Conservation (phyloP, 2,113 vertebrate species). For the Myotis davidii region DNA sequence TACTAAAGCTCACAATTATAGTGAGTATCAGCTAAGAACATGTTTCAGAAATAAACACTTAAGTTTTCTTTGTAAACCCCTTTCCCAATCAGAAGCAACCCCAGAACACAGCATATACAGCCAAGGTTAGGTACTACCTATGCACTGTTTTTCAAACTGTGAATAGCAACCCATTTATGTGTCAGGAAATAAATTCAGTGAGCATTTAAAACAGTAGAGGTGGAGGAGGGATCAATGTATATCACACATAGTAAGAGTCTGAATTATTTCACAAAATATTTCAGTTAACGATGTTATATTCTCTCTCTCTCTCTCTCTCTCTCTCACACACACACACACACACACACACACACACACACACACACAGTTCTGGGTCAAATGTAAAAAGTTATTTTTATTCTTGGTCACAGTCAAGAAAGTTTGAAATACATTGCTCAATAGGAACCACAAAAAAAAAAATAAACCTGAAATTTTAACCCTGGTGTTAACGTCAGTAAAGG, state of each 20-base stretch:
- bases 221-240: neutral
- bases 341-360: neutral
- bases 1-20: slow-evolving; percentile 60
- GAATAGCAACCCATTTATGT: neutral
- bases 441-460: slow-evolving; percentile 50
- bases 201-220: neutral
- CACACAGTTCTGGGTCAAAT: neutral
- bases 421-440: slow-evolving; percentile 30
- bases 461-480: slow-evolving; percentile 67
- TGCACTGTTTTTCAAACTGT: slow-evolving; percentile 5
- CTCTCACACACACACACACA: neutral
- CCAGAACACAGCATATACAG: neutral
- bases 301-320: neutral
- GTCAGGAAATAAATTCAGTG: neutral
- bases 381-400: slow-evolving; percentile 54
- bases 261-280: slow-evolving; percentile 36
- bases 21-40: slow-evolving; percentile 71
- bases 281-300: slow-evolving; percentile 39
- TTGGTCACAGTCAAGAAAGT: slow-evolving; percentile 44
- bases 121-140: slow-evolving; percentile 26
- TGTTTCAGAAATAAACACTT: slow-evolving; percentile 75
- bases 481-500: slow-evolving; percentile 58
- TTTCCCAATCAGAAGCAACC: slow-evolving; percentile 61
- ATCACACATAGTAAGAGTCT: neutral
- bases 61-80: slow-evolving; percentile 55